These are phyloP conservation scores for Sycophila sp. DNA, from an alignment of 1,140 invertebrate genomes.

Conservation along the genomic window DNA sequence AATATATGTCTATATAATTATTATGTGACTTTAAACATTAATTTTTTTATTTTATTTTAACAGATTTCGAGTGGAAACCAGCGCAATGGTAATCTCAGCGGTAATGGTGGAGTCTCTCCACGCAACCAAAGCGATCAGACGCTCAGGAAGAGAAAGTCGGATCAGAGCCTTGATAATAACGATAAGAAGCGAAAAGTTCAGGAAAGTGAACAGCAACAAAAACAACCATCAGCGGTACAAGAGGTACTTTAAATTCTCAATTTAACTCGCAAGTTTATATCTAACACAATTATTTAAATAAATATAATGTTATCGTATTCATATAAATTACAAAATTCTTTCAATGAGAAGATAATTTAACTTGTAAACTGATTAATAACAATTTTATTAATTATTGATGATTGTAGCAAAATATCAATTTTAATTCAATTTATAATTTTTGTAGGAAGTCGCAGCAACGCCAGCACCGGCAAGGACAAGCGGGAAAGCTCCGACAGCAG, in stretches of 20 bases:
- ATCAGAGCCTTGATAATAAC: conserved; percentile 45
- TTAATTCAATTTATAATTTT: conserved; percentile 13
- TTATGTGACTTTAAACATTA: no score
- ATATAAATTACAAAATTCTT: no score
- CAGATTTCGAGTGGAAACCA: conserved; percentile 52
- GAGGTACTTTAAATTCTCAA: conserved; percentile 14
- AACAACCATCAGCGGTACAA: conserved; percentile 4
- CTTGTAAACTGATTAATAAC: no score
- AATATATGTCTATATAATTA: no score
- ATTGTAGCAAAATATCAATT: no score
- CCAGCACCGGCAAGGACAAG: not conserved
- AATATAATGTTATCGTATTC: no score
- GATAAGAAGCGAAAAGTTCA: conserved; percentile 53
- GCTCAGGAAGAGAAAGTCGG: conserved; percentile 52
- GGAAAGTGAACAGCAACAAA: conserved; percentile 47
- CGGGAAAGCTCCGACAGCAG: conserved; percentile 49
- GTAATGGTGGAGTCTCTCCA: conserved; percentile 52
- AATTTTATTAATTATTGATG: no score
- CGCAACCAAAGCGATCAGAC: conserved; percentile 43
- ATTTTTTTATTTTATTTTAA: conserved; percentile 12
- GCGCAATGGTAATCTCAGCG: conserved; percentile 52
- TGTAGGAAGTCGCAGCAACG: not conserved
- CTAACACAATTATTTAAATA: not conserved
- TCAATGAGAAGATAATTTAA: no score
- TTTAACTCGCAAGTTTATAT: not conserved